phyloP scores from a whole-genome alignment of 2,888 invertebrate genomes.

The Coelogynopora nodosa region DNA sequence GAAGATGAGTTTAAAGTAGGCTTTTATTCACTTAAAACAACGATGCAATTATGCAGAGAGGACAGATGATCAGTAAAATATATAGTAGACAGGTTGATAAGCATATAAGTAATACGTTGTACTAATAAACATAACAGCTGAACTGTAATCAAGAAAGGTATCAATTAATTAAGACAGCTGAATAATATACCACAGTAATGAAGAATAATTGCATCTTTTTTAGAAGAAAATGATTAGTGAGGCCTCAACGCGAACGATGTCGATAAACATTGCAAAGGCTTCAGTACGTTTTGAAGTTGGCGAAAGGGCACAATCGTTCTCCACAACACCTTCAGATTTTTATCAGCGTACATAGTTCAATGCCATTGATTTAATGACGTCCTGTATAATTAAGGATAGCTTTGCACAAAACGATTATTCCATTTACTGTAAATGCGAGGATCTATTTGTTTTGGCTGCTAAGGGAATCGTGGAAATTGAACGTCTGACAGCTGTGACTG shows the following conservation, averaged over 20 bases:
- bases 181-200: neutral
- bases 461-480: neutral
- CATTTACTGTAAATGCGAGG: neutral
- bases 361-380: neutral
- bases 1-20: no score
- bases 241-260: neutral
- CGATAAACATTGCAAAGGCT: neutral
- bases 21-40: no score
- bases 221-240: neutral
- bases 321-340: neutral
- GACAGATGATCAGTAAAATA: no score
- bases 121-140: no score
- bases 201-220: neutral
- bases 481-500: neutral
- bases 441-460: neutral
- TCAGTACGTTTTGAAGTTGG: neutral
- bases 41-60: no score
- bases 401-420: neutral
- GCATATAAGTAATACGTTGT: no score
- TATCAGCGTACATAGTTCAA: neutral
- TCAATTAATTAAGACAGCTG: neutral
- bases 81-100: no score
- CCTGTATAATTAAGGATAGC: neutral
- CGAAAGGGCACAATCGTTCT: neutral
- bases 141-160: neutral